Percentiles rank a stretch among this genome's conserved stretches.
Conservation (phyloP, 2,113 vertebrate genomes). For the Zapornia atra region DNA sequence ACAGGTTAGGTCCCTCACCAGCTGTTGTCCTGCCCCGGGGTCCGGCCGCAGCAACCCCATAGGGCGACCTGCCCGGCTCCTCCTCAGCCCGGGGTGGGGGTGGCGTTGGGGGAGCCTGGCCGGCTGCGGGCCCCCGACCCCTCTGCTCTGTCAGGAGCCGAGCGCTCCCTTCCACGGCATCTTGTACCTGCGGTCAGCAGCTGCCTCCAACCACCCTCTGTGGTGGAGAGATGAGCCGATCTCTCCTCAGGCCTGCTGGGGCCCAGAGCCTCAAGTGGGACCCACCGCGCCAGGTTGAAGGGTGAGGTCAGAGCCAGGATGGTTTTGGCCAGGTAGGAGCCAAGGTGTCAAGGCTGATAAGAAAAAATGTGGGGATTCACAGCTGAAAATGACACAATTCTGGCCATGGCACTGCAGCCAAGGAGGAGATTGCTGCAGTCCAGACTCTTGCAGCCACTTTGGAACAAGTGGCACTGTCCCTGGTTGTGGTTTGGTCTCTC, state of each 20-base stretch:
- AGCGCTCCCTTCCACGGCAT: neutral
- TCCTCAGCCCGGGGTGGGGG: neutral
- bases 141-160: neutral
- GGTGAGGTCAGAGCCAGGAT: neutral
- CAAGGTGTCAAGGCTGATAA: neutral
- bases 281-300: accelerated
- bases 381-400: neutral
- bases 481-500: neutral
- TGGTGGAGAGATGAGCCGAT: too few species aligned
- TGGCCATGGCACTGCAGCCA: neutral
- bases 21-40: neutral
- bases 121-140: neutral
- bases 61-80: neutral
- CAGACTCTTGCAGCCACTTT: accelerated
- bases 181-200: too few species aligned
- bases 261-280: neutral
- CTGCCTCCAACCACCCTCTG: too few species aligned
- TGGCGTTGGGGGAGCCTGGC: too few species aligned
- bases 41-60: too few species aligned
- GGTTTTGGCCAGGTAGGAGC: neutral
- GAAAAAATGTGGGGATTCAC: neutral
- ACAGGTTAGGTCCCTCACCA: neutral
- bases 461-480: neutral
- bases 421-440: neutral
- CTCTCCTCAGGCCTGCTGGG: neutral